Evolutionary conservation across 92 coral and sea anemone genomes (phyloP).

Genomic region (Epizoanthus fatuus): DNA sequence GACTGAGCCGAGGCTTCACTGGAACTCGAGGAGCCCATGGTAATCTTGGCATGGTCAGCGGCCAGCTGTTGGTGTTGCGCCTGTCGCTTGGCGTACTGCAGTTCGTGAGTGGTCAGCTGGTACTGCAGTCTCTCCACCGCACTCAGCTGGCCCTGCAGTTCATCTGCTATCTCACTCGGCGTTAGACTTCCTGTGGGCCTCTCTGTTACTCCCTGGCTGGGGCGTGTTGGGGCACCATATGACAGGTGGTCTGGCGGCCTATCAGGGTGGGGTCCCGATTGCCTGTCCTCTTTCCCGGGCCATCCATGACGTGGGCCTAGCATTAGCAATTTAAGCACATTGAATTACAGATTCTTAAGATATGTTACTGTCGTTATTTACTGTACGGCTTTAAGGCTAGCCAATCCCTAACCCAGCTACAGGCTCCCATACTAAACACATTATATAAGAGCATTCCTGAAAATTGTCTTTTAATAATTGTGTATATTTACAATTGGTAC

Average conservation of each 20-base stretch:
- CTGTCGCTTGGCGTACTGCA: conserved; percentile 94
- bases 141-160: conserved; percentile 80
- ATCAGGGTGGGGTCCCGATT: background rate
- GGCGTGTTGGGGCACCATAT: background rate
- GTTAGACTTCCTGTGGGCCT: conserved; percentile 40
- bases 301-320: conserved; percentile 5
- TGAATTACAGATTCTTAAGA: too few relatives aligned
- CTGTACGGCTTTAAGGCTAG: too few relatives aligned
- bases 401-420: too few relatives aligned
- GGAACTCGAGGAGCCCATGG: conserved; percentile 77
- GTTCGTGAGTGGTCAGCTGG: conserved; percentile 93
- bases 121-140: conserved; percentile 95
- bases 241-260: background rate
- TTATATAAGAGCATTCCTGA: too few relatives aligned
- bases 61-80: conserved; percentile 76
- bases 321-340: too few relatives aligned
- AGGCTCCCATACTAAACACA: too few relatives aligned
- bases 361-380: too few relatives aligned
- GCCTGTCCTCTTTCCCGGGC: background rate
- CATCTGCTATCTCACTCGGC: conserved; percentile 75
- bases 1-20: conserved; percentile 43
- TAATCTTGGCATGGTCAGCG: conserved; percentile 81
- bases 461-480: too few relatives aligned
- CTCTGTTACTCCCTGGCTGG: conserved; percentile 8
- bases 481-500: too few relatives aligned